phyloP scores from a whole-genome alignment of 2,888 invertebrate species.

The Himalopsyche kuldschensis region DNA sequence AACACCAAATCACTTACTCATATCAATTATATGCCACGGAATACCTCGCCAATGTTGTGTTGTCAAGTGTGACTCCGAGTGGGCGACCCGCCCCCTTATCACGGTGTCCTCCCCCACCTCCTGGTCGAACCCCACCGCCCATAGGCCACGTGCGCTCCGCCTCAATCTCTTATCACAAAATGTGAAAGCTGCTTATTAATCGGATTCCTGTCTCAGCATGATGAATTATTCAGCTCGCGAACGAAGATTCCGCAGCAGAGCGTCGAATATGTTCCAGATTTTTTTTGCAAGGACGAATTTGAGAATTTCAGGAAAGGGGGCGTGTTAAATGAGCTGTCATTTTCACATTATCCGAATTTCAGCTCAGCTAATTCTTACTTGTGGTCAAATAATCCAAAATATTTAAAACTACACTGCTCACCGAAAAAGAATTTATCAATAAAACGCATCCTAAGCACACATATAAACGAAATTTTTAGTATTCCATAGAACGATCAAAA shows the following conservation, averaged over 20 bases:
- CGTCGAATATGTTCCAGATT: background rate
- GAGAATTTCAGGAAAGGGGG: background rate
- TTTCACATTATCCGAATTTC: background rate
- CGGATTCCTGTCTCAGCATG: background rate
- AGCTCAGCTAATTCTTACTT: background rate
- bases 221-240: background rate
- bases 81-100: conserved; percentile 11
- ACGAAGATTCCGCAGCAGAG: background rate
- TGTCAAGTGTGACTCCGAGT: background rate
- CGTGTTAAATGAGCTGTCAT: background rate
- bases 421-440: no score
- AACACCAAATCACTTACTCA: background rate
- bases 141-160: conserved; percentile 3
- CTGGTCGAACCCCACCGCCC: background rate
- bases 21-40: no score
- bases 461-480: no score
- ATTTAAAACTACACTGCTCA: no score
- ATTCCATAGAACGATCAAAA: no score
- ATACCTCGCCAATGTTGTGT: background rate
- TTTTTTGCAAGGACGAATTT: background rate
- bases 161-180: background rate
- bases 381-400: no score
- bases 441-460: no score
- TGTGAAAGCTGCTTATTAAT: background rate
- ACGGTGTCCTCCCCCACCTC: background rate